A percentile compares a stretch with the other conserved stretches of the same genome.
Evolutionary conservation across 2,888 invertebrate species (phyloP).

Genomic region (Bhutanitis thaidina): DNA sequence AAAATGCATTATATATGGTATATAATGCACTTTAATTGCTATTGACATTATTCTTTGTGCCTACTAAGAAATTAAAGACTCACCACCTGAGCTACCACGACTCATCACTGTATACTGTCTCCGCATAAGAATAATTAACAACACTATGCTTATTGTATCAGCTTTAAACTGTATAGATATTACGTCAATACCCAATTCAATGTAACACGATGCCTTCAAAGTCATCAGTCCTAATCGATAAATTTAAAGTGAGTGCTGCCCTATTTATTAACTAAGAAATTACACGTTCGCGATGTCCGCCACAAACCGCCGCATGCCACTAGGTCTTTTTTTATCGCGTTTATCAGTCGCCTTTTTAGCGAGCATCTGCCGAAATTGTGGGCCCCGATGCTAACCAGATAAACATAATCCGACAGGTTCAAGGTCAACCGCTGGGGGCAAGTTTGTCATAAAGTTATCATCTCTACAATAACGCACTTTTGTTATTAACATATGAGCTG

Average conservation of each 20-base stretch:
- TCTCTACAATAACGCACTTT: constrained; percentile 35
- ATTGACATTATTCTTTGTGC: too few relatives aligned
- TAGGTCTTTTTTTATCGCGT: constrained; percentile 21
- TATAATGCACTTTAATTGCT: too few relatives aligned
- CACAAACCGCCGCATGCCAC: constrained; percentile 23
- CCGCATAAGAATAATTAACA: neutral
- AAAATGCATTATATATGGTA: too few relatives aligned
- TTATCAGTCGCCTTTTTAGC: constrained; percentile 58
- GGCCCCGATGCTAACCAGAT: constrained; percentile 54
- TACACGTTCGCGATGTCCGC: constrained; percentile 22
- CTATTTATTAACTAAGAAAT: constrained; percentile 27
- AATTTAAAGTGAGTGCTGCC: constrained; percentile 26
- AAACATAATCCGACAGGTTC: constrained; percentile 51
- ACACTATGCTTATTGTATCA: neutral
- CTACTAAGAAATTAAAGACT: too few relatives aligned
- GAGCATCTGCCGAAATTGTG: constrained; percentile 67
- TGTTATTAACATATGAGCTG: constrained; percentile 25
- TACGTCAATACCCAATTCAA: constrained; percentile 17
- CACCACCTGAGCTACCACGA: too few relatives aligned
- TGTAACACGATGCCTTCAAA: constrained; percentile 18
- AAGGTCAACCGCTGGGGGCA: constrained; percentile 49
- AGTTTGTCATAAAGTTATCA: constrained; percentile 45
- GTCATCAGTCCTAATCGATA: constrained; percentile 18
- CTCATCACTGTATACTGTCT: neutral
- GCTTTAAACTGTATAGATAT: neutral